Base-by-base conservation (phyloP, 2,113 vertebrate species). In the Ictalurus punctatus region DNA sequence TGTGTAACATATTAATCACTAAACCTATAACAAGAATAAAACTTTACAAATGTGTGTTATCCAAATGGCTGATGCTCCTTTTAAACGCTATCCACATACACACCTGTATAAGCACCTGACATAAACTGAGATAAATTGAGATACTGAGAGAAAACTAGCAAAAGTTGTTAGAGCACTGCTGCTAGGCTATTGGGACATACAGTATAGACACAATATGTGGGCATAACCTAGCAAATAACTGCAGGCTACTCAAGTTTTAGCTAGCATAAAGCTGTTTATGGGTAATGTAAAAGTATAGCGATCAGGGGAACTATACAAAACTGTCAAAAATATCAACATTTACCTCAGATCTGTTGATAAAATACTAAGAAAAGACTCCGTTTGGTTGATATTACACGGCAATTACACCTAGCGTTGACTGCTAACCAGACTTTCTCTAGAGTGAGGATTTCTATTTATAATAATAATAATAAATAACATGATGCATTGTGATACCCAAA, bases 1-100 rank as follows among this genome's bases (percentile, higher is more conserved):
- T 83, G 79, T 65, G 25, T n/a, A 85, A 85, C 37, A 67, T 84
- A n/a, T 67, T 67, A 84, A 84, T 67, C 40, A 84, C 10, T 37
- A 40, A 61, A 63, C 63, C 44, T 3, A 27, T 37, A 59, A 59
- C 30, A 21, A 58, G 52, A 34, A 34, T 0, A 34, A 54, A 80
- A 80, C 25, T 80, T 30, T 74, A 40, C 40, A 40, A 40, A 74
- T 37, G 69, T 3, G 19, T 25, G 40, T 21, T 40, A 74, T 37
- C 6, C 16, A 40, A 37, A 40, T 21, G 21, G 19, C 2, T 40
- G 12, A 78, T 78, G 73, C 6, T 21, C 54, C 13, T 6, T 52
- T 48, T 79, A 52, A n/a, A 78, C 1, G 21, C 4, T 27, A 78
- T 13, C 23, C 44, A 54, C 44, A 7, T 44, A 40, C 1, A 76